Evolutionary conservation across 2,888 invertebrate genomes (phyloP).

Genomic region (Drymonia ruficornis): DNA sequence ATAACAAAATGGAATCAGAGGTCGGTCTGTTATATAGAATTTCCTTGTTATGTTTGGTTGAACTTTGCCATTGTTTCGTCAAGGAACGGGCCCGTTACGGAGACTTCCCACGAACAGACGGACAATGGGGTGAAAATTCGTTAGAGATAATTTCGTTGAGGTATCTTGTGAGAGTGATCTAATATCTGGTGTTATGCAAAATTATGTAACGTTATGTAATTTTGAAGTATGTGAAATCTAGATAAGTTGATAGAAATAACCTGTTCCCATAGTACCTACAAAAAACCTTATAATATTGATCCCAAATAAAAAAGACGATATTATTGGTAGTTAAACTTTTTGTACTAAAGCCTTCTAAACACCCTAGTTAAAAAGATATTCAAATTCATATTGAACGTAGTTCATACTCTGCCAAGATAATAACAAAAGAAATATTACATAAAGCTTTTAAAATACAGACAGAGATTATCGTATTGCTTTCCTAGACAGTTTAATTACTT

Average conservation of each 20-base stretch:
- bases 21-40: conserved; percentile 77
- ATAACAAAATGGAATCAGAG: conserved; percentile 65
- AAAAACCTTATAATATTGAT: no score
- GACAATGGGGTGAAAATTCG: conserved; percentile 83
- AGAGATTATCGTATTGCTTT: conserved; percentile 5
- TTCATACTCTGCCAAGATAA: no score
- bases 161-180: conserved; percentile 67
- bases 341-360: no score
- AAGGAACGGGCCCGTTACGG: conserved; percentile 65
- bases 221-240: conserved; percentile 8
- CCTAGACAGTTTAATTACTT: conserved; percentile 4
- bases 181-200: conserved; percentile 42
- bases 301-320: no score
- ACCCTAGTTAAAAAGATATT: no score
- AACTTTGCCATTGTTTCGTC: conserved; percentile 81
- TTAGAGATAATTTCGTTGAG: conserved; percentile 67
- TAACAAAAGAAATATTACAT: not conserved
- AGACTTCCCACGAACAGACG: conserved; percentile 65
- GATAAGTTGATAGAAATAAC: not conserved
- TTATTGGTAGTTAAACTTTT: no score
- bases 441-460: not conserved
- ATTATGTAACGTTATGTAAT: conserved; percentile 64
- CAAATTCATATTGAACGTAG: no score
- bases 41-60: conserved; percentile 80
- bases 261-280: no score